Evolutionary conservation across 2,888 invertebrate genomes (phyloP).

Genomic region (Caenorhabditis uteleia): DNA sequence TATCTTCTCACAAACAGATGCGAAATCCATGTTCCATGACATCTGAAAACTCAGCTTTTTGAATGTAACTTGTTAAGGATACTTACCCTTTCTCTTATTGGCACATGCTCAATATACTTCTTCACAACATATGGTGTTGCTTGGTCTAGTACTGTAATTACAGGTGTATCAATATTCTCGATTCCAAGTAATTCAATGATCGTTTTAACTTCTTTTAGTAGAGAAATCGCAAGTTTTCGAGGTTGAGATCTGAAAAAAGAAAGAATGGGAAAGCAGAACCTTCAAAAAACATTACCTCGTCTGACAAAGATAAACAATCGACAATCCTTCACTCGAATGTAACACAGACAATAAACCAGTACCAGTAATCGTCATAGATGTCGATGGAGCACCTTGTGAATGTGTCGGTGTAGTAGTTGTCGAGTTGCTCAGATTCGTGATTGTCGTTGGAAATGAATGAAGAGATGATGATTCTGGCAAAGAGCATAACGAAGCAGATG

Average conservation of each 20-base stretch:
- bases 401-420: conserved; percentile 2
- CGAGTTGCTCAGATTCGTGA: too few species aligned
- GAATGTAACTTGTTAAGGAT: too few species aligned
- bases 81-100: conserved; percentile 55
- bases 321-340: conserved; percentile 90
- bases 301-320: conserved; percentile 91
- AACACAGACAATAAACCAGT: conserved; percentile 74
- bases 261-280: too few species aligned
- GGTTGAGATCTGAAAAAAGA: conserved; percentile 86
- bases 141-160: conserved; percentile 73
- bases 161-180: conserved; percentile 61
- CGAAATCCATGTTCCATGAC: conserved; percentile 63
- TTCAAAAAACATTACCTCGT: too few species aligned
- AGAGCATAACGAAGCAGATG: too few species aligned
- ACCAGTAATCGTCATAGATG: background rate
- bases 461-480: conserved; percentile 30
- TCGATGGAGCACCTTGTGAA: conserved; percentile 27
- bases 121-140: conserved; percentile 80
- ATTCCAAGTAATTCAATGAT: conserved; percentile 75
- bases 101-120: conserved; percentile 81
- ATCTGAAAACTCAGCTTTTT: conserved; percentile 5
- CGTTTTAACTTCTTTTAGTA: conserved; percentile 85
- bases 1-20: conserved; percentile 65
- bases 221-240: conserved; percentile 85
- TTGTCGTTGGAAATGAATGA: conserved; percentile 22